A percentile compares a stretch with the other conserved stretches of the same genome.
Conservation (phyloP, 2,797 vertebrate genomes). For the Scyliorhinus canicula region DNA sequence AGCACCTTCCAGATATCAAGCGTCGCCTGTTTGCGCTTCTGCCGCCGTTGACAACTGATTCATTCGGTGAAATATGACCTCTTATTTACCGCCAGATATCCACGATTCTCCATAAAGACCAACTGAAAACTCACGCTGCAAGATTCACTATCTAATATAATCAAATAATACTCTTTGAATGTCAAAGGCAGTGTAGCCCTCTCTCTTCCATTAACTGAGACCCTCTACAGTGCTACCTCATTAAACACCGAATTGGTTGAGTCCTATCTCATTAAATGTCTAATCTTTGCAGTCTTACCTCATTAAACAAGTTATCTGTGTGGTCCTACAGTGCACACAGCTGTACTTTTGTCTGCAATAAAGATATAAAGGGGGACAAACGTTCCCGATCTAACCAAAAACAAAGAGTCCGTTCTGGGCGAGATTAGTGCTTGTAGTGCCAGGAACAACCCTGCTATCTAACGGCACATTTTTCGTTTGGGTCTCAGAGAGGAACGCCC, state of each 20-base stretch:
- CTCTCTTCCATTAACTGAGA: slow-evolving; percentile 12
- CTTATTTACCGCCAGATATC: background rate
- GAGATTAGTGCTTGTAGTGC: too few relatives aligned
- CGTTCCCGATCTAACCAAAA: too few relatives aligned
- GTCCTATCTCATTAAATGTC: slow-evolving; percentile 27
- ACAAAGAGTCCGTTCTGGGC: too few relatives aligned
- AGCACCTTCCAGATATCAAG: background rate
- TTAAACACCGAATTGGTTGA: slow-evolving; percentile 22
- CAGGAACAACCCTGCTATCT: too few relatives aligned
- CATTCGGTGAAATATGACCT: background rate
- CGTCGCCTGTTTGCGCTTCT: too few relatives aligned
- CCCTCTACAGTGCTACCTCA: slow-evolving; percentile 12
- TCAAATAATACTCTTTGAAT: background rate
- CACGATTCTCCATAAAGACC: background rate
- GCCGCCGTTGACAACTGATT: background rate
- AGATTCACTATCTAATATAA: background rate
- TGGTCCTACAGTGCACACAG: background rate
- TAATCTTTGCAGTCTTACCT: slow-evolving; percentile 27
- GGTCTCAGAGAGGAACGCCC: too few relatives aligned
- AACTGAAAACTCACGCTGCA: background rate
- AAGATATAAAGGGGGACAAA: background rate
- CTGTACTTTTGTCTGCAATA: background rate
- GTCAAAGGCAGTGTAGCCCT: slow-evolving; percentile 7
- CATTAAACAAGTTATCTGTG: slow-evolving; percentile 7
- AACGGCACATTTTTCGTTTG: too few relatives aligned